Percentiles rank a stretch among this genome's conserved stretches.
These are phyloP conservation scores for Enteromius radiatus DNA, from an alignment of 2,797 vertebrate genomes.

Conservation along the genomic window DNA sequence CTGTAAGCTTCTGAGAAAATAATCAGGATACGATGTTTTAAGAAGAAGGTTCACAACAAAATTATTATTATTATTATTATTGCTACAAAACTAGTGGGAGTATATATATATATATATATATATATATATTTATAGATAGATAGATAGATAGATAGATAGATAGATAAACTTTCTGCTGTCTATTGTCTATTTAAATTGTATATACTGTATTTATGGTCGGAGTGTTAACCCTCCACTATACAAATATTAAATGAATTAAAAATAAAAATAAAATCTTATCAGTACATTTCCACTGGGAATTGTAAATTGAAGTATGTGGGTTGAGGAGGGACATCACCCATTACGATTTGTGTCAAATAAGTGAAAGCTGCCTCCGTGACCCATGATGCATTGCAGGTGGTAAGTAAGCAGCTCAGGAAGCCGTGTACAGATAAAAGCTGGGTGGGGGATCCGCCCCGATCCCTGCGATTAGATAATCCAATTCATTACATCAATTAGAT, in stretches of 20 bases:
- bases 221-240: background rate
- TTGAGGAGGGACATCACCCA: slow-evolving; percentile 21
- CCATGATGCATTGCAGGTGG: slow-evolving; percentile 69
- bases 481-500: slow-evolving; percentile 83
- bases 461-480: slow-evolving; percentile 80
- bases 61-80: background rate
- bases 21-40: background rate
- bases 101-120: too few relatives aligned
- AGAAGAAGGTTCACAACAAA: background rate
- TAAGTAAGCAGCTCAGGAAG: slow-evolving; percentile 73
- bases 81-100: background rate
- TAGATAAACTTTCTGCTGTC: background rate
- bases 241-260: background rate
- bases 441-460: slow-evolving; percentile 72
- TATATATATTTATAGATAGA: too few relatives aligned
- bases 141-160: too few relatives aligned
- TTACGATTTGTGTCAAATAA: slow-evolving; percentile 49
- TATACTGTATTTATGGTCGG: background rate
- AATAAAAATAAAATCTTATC: background rate
- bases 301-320: slow-evolving; percentile 5
- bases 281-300: background rate
- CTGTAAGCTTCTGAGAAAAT: background rate
- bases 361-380: slow-evolving; percentile 16
- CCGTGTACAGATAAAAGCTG: slow-evolving; percentile 71
- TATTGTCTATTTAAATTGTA: too few relatives aligned